phyloP scores from a whole-genome alignment of 2,888 invertebrate species.

The Macroteleia sp. region DNA sequence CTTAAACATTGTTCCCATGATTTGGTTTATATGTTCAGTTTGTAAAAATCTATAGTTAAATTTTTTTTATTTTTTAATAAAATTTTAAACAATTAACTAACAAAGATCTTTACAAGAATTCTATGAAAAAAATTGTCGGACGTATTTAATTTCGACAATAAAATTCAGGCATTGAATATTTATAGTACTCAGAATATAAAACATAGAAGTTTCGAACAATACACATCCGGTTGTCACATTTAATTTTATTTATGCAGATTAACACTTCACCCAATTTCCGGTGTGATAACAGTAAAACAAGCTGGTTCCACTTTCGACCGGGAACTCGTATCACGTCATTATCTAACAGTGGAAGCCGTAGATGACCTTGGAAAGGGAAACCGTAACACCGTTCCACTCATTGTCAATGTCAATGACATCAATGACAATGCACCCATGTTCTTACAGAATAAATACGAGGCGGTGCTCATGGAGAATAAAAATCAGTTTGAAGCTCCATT shows the following conservation, averaged over 20 bases:
- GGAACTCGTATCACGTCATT: constrained; percentile 92
- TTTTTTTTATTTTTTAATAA: no score
- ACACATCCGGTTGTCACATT: constrained; percentile 28
- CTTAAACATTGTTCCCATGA: no score
- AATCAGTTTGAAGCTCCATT: constrained; percentile 90
- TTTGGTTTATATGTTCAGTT: no score
- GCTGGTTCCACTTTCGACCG: constrained; percentile 93
- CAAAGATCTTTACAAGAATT: no score
- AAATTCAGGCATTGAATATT: no score
- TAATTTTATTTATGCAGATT: constrained; percentile 86
- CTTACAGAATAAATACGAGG: no score
- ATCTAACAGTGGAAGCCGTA: constrained; percentile 94
- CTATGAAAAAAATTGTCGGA: no score
- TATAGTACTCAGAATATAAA: no score
- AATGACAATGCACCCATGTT: no score
- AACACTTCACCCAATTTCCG: constrained; percentile 91
- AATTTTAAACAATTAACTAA: no score
- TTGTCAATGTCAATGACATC: constrained; percentile 92
- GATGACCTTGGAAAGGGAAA: constrained; percentile 94
- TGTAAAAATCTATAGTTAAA: no score
- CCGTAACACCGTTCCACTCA: constrained; percentile 92
- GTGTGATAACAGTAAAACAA: constrained; percentile 92
- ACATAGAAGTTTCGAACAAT: constrained; percentile 15
- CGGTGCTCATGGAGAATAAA: constrained; percentile 93
- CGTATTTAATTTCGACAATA: no score